These are phyloP conservation scores for Porites lutea DNA, from an alignment of 64 coral and sea anemone species.

Conservation along the genomic window DNA sequence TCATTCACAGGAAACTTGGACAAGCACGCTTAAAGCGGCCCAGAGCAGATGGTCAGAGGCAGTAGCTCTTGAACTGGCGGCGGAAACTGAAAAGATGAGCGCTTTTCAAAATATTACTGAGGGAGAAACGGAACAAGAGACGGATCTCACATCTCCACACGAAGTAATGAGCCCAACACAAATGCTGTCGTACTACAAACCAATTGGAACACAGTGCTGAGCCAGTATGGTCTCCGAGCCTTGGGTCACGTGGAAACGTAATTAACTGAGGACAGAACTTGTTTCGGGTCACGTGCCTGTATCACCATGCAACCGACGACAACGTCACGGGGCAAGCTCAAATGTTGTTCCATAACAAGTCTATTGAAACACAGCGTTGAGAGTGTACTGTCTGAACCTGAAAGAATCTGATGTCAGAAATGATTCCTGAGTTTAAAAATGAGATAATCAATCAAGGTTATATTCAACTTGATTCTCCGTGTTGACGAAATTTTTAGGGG, in stretches of 20 bases:
- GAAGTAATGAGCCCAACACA: conserved; percentile 43
- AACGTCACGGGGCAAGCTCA: no score
- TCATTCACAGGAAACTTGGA: conserved; percentile 81
- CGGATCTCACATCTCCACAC: conserved; percentile 19
- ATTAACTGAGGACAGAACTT: no score
- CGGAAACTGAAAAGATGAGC: conserved; percentile 71
- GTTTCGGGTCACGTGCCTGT: not conserved
- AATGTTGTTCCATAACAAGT: no score
- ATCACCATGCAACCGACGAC: no score
- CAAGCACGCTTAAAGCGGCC: conserved; percentile 79
- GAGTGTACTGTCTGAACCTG: no score
- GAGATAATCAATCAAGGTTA: no score
- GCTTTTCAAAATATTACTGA: conserved; percentile 16
- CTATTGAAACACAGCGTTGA: no score
- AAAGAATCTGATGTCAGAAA: no score
- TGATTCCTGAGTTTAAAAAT: no score
- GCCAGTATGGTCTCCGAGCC: not conserved
- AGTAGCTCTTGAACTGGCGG: conserved; percentile 75
- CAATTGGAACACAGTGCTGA: conserved; percentile 84
- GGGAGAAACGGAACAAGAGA: conserved; percentile 36
- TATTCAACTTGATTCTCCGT: no score
- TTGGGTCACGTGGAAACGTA: not conserved
- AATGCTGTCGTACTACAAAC: conserved; percentile 83
- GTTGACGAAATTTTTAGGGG: no score
- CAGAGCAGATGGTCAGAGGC: conserved; percentile 91